Evolutionary conservation across 2,797 vertebrate species (phyloP), one percentile per base, ranked within the genome.

Genomic region (Microchirus variegatus): DNA sequence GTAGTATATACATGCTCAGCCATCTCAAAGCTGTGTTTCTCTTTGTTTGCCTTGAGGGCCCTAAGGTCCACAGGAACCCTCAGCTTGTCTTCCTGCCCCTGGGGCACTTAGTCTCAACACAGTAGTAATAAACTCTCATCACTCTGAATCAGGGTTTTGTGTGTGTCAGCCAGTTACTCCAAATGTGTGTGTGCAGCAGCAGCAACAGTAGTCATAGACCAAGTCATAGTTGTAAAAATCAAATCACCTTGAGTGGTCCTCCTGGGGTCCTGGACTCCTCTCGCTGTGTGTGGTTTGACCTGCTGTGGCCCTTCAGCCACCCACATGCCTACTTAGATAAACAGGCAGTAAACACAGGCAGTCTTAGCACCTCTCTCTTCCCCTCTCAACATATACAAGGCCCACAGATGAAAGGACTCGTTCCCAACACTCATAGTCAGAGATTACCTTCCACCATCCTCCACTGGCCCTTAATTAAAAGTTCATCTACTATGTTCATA

Each of bases 261-360:
- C 56, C 18, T 69, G 87, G 89, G 87, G 81, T 87, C 81, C 77
- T 74, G 80, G 63, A 78, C 81, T 87, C 87, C 80, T 87, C 84
- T 78, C 89, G 64, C 87, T 83, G 89, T 93, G 90, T 90, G 91
- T 92, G 93, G 92, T 87, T 90, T 91, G 90, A 92, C 89, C 91
- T 85, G 56, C 73, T 16, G 19, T 67, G 78, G 64, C 75, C 81
- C 69, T 62, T 59, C 75, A 81, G 73, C 73, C 84, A 84, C 84
- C 66, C 83, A 85, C 84, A 86, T 87, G 84, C 86, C 83, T 77
- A 90, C 85, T 91, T 89, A 88, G 87, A 91, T 92, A 92, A 92
- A 92, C 90, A 91, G 81, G 79, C 90, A 72, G 87, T 91, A 93
- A 92, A 93, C 89, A 91, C 83, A 85, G 81, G 79, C 79, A 63